Percentiles rank a stretch among this genome's conserved stretches.
These are phyloP conservation scores for Panthera leo DNA, from an alignment of 2,113 vertebrate genomes.

Conservation along the genomic window DNA sequence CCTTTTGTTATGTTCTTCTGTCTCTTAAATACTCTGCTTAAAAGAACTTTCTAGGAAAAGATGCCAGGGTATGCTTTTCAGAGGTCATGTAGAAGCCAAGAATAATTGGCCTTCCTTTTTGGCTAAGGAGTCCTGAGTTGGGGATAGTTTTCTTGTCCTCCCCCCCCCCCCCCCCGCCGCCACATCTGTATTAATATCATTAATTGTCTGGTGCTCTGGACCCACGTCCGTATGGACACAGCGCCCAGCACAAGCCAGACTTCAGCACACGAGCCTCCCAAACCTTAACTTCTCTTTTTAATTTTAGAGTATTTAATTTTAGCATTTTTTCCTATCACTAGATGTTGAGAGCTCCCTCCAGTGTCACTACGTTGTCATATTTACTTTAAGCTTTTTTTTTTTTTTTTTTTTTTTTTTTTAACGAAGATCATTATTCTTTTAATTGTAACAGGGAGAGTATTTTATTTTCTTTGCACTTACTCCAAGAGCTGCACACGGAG, in stretches of 20 bases:
- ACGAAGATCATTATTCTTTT: not conserved
- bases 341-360: conserved; percentile 57
- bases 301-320: not conserved
- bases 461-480: not conserved
- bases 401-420: not conserved
- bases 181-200: not conserved
- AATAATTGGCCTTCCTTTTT: not conserved
- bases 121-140: not conserved
- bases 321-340: not conserved
- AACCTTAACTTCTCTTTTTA: not conserved
- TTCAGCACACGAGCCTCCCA: not conserved
- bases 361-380: conserved; percentile 12
- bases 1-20: not conserved
- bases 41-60: conserved; percentile 14
- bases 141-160: not conserved
- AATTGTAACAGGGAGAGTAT: not conserved
- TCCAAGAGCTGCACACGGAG: not conserved
- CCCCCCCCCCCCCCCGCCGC: rapidly evolving
- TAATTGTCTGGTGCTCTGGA: not conserved
- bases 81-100: conserved; percentile 13
- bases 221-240: not conserved
- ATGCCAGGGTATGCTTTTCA: not conserved
- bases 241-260: not conserved
- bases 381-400: not conserved
- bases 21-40: conserved; percentile 19